Base-by-base conservation (phyloP, 2,113 vertebrate species). In the Salvelinus alpinus region DNA sequence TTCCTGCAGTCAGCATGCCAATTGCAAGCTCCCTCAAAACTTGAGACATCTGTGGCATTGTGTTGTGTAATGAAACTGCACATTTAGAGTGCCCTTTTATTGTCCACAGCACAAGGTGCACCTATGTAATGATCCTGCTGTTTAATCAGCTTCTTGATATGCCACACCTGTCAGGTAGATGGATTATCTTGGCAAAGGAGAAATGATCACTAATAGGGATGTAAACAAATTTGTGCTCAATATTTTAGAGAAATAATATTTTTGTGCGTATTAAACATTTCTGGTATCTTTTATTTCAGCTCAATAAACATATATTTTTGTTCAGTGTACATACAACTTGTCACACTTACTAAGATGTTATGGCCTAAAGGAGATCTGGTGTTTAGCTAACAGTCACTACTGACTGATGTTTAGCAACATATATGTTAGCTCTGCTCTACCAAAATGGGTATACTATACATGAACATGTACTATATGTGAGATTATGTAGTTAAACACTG, bases 391-490 rank as follows among this genome's bases (percentile, higher is more conserved):
- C 65, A 57, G 48, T 69, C 6, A 24, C 73, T 5, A 74, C 47
- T 72, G 86, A 88, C 78, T 76, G 73, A 86, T 82, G 82, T 85
- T 78, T 85, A 79, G 82, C 59, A 69, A 79, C 76, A 86, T 47
- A 38, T 38, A 73, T 78, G 44, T 67, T 75, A 54, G 25, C 57
- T 68, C 66, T 76, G 70, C 72, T 31, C 29, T n/a, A 59, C 27
- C 71, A 77, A 78, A 86, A 83, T 84, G 80, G 81, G 31, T 34
- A 76, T 64, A 34, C 34, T 34, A 34, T 34, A 44, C 62, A 48
- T 70, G 78, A 70, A 60, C 67, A 78, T 71, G 51, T 60, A 78
- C 20, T 22, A 27, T 34, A 34, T 34, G 34, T 20, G 38, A 38
- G 77, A 54, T 38, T 73, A 67, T 3, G 27, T 70, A 80, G 84